A percentile compares a stretch with the other conserved stretches of the same genome.
These are phyloP conservation scores for Hippocampus barbouri DNA, from an alignment of 2,113 vertebrate genomes.

Conservation along the genomic window DNA sequence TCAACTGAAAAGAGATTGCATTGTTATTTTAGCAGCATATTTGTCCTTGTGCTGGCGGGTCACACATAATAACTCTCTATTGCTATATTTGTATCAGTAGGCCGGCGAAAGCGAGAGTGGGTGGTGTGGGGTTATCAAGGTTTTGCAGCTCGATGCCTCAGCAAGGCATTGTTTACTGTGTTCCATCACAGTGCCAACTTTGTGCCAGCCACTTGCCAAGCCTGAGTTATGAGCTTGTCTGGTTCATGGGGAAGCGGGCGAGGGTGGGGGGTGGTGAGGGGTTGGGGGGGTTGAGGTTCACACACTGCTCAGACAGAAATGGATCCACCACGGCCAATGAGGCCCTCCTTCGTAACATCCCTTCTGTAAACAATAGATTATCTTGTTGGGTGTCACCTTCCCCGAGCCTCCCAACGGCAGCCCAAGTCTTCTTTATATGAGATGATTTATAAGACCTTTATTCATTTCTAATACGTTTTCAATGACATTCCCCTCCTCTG, in stretches of 20 bases:
- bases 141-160: conserved; percentile 39
- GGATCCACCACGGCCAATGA: conserved; percentile 15
- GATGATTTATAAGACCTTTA: conserved; percentile 1
- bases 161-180: conserved; percentile 54
- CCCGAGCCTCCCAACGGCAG: conserved; percentile 3
- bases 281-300: conserved; percentile 24
- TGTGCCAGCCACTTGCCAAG: conserved; percentile 38
- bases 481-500: neutral
- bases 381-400: conserved; percentile 37
- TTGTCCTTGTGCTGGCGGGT: conserved; percentile 29
- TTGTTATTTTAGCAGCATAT: conserved; percentile 14
- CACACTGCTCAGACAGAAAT: conserved; percentile 26
- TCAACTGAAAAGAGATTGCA: conserved; percentile 19
- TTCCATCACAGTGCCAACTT: conserved; percentile 45
- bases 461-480: neutral
- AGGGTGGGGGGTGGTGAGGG: neutral
- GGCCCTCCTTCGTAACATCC: conserved; percentile 10
- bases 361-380: conserved; percentile 40
- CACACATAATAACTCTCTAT: conserved; percentile 41
- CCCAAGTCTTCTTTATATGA: neutral
- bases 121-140: conserved; percentile 40
- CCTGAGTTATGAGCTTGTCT: conserved; percentile 52
- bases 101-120: conserved; percentile 17
- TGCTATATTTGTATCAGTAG: conserved; percentile 37
- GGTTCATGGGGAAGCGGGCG: conserved; percentile 14